phyloP scores from a whole-genome alignment of 2,797 vertebrate species.

The Brotula barbata region DNA sequence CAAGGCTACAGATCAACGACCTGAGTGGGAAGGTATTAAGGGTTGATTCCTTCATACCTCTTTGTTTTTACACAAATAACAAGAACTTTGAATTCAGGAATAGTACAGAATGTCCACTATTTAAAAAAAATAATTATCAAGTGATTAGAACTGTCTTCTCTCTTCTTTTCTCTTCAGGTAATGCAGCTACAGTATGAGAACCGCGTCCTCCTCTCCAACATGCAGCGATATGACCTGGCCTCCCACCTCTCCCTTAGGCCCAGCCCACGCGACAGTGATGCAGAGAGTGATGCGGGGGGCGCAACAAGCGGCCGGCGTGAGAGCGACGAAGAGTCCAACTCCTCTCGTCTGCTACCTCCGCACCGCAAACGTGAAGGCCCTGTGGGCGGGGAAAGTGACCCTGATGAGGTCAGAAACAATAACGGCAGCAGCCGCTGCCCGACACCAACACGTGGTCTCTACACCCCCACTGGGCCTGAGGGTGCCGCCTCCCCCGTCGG shows the following conservation, averaged over 20 bases:
- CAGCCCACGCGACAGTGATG: constrained; percentile 89
- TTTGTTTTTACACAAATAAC: no score
- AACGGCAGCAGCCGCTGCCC: constrained; percentile 81
- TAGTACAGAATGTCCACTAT: no score
- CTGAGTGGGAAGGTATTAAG: constrained; percentile 88
- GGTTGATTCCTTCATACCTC: neutral
- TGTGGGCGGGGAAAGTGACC: constrained; percentile 93
- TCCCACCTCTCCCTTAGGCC: constrained; percentile 89
- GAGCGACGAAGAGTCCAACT: constrained; percentile 88
- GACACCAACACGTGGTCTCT: constrained; percentile 87
- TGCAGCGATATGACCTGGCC: constrained; percentile 94
- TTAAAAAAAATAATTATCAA: no score
- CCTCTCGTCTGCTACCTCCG: constrained; percentile 81
- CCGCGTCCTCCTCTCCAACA: constrained; percentile 93
- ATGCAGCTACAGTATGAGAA: constrained; percentile 99
- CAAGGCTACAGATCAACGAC: constrained; percentile 94
- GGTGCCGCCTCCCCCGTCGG: constrained; percentile 50
- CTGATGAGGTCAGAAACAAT: constrained; percentile 88
- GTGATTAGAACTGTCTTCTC: no score
- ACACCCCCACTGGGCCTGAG: constrained; percentile 74
- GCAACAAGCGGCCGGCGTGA: constrained; percentile 79
- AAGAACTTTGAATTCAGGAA: no score
- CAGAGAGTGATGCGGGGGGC: constrained; percentile 86
- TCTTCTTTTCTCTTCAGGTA: constrained; percentile 62
- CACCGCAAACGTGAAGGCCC: constrained; percentile 95